Percentiles rank a stretch among this genome's conserved stretches.
These are phyloP conservation scores for Tetrao urogallus DNA, from an alignment of 2,113 vertebrate species.

Conservation along the genomic window DNA sequence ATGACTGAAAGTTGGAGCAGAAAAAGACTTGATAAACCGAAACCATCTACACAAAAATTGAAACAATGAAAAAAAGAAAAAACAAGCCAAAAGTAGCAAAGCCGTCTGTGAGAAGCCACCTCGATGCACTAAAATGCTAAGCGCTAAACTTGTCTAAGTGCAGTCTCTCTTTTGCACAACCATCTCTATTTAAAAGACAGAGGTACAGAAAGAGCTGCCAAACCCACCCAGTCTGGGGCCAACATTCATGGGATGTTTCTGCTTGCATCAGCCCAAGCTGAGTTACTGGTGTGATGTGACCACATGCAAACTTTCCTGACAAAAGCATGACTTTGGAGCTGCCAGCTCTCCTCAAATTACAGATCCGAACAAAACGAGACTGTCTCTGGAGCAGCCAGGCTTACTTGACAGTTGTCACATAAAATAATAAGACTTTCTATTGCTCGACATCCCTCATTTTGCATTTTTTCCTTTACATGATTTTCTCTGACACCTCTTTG, in stretches of 20 bases:
- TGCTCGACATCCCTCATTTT: not conserved
- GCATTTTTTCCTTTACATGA: not conserved
- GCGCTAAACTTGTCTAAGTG: not conserved
- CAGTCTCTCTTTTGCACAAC: not conserved
- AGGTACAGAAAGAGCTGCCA: accelerated
- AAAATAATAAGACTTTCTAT: not conserved
- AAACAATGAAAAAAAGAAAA: not conserved
- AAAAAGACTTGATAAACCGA: not conserved
- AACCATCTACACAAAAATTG: not conserved
- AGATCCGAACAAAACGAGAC: not conserved
- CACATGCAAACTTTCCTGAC: not conserved
- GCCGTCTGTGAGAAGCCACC: not conserved
- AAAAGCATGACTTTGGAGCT: not conserved
- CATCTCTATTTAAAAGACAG: not conserved
- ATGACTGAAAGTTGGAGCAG: not conserved
- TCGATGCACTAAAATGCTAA: not conserved
- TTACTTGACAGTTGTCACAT: not conserved
- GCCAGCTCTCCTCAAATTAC: not conserved
- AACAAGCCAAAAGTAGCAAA: not conserved
- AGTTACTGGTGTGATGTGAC: accelerated
- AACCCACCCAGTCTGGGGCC: not conserved
- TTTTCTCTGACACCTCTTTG: accelerated
- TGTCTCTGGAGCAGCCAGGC: not conserved
- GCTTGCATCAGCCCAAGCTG: not conserved
- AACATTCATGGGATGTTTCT: not conserved